These are phyloP conservation scores for Brachyptera risi DNA, from an alignment of 2,888 invertebrate genomes.

Conservation along the genomic window DNA sequence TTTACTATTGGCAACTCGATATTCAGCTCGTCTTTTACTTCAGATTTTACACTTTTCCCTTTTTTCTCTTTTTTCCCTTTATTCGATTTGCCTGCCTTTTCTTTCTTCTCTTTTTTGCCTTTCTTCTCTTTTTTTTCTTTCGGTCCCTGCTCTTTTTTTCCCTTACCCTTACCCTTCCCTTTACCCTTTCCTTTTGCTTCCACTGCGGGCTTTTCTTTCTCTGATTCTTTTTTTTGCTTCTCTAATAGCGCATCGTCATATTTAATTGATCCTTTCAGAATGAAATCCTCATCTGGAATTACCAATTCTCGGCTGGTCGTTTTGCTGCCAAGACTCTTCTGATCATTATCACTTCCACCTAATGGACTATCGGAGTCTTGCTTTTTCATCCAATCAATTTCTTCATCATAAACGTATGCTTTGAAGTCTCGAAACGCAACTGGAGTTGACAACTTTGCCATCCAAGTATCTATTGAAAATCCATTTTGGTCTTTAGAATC, in stretches of 20 bases:
- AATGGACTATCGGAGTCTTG: no score
- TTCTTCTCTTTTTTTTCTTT: constrained; percentile 11
- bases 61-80: neutral
- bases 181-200: constrained; percentile 13
- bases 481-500: constrained; percentile 27
- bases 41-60: neutral
- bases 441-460: constrained; percentile 24
- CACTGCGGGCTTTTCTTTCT: neutral
- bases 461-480: constrained; percentile 27
- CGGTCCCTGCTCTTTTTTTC: neutral
- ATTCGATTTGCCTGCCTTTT: neutral
- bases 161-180: constrained; percentile 27
- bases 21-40: neutral
- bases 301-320: neutral
- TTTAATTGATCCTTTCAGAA: constrained; percentile 1
- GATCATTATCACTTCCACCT: neutral
- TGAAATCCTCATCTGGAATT: neutral
- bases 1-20: neutral
- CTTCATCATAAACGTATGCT: constrained; percentile 3
- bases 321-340: neutral
- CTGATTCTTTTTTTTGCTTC: constrained; percentile 22
- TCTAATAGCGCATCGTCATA: neutral
- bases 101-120: constrained; percentile 17
- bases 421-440: constrained; percentile 10
- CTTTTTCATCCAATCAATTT: neutral